phyloP scores from a whole-genome alignment of 2,113 vertebrate species.

The Chloroceryle aenea region DNA sequence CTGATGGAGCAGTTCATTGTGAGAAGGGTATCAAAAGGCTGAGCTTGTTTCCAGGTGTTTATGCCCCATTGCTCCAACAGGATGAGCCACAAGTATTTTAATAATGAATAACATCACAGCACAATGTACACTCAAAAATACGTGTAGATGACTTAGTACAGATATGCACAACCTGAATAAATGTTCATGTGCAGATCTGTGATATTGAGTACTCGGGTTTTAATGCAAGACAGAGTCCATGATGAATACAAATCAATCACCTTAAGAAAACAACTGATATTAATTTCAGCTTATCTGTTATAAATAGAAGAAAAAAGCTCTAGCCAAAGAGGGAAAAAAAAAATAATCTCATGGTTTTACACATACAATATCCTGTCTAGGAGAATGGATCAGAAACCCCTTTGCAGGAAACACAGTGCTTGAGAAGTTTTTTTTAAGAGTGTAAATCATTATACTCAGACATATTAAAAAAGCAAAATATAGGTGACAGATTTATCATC shows the following conservation, averaged over 20 bases:
- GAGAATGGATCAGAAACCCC: background rate
- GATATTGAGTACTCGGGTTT: background rate
- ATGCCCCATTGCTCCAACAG: background rate
- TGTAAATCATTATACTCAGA: background rate
- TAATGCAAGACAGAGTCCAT: background rate
- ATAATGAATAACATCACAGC: constrained; percentile 15
- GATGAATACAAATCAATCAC: background rate
- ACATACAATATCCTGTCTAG: background rate
- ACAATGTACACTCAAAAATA: background rate
- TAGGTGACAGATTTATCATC: background rate
- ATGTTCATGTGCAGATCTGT: background rate
- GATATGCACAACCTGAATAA: background rate
- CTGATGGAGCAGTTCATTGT: background rate
- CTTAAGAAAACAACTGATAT: background rate
- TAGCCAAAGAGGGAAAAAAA: background rate
- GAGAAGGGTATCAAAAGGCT: background rate
- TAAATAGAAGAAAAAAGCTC: background rate
- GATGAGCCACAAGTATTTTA: background rate
- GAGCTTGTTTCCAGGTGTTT: background rate
- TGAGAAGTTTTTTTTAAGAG: background rate
- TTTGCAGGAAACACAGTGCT: background rate
- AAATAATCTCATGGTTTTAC: background rate
- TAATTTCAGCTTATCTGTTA: background rate
- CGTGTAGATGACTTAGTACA: background rate
- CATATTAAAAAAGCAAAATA: background rate